Base-by-base conservation (phyloP, 2,113 vertebrate genomes). In the Pongo pygmaeus region DNA sequence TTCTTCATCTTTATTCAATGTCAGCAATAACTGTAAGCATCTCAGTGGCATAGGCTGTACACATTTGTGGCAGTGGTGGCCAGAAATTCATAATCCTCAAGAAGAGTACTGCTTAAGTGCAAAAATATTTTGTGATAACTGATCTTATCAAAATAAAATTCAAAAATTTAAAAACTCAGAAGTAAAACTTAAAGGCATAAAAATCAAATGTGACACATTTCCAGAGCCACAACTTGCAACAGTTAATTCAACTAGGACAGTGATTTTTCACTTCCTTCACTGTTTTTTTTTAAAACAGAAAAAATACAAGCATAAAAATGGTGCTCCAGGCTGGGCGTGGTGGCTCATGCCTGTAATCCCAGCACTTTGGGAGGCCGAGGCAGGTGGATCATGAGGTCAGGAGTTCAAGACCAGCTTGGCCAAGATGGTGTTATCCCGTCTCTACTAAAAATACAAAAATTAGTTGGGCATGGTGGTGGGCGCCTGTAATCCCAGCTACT, bases 31-130 rank as follows among this genome's bases (percentile, higher is more conserved):
- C 40, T 46, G 74, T 77, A 13, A 43, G 40, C 23, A 43, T 43
- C 40, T 77, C 40, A 46, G 74, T 77, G 25, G 74, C 13, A 43
- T 46, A 30, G 74, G 25, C 1, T 46, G 43, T 46, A 46, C 6
- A 77, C 14, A 13, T 27, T 27, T 77, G 74, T 30, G 40, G 25
- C 74, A 77, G 40, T 27, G 25, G 43, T 46, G 25, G 23, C 25
- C 3, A 1, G 94, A 98, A 98, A 97, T 94, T 93, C 97, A 97
- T 97, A 96, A 96, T 96, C 96, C 97, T 98, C 97, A 97, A 89
- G 98, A 98, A 98, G 95, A 75, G 67, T 89, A 89, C 74, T 98
- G 90, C 97, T 90, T 96, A 91, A 98, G 93, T 98, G 97, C 97
- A 99, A 98, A 98, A 96, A 95, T 86, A 93, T 95, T 95, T 92